Evolutionary conservation across 2,888 invertebrate species (phyloP).

Genomic region (Drosophila emarginata): DNA sequence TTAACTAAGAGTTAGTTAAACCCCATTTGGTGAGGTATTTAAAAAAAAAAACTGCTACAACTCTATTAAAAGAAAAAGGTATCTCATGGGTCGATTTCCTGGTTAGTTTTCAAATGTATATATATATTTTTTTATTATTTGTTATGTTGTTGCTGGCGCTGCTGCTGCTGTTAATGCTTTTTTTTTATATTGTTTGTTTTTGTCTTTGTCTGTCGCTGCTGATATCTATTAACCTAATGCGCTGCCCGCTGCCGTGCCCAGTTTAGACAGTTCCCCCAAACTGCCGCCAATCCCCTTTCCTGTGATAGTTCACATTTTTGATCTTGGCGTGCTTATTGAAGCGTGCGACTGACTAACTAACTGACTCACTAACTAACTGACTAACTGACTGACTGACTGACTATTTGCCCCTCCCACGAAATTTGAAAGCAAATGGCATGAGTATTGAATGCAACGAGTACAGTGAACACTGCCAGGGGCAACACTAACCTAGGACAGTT

Average conservation of each 20-base stretch:
- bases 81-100: too few species aligned
- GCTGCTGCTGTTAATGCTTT: constrained; percentile 34
- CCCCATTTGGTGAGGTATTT: too few species aligned
- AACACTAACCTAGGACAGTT: constrained; percentile 58
- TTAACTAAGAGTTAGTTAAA: too few species aligned
- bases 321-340: constrained; percentile 44
- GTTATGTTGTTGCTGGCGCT: constrained; percentile 2
- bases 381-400: background rate
- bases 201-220: constrained; percentile 24
- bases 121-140: constrained; percentile 5
- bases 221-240: constrained; percentile 48
- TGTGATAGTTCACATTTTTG: background rate
- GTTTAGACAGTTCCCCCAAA: background rate
- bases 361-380: background rate
- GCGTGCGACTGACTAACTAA: constrained; percentile 31
- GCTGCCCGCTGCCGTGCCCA: constrained; percentile 37
- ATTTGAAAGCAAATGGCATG: background rate
- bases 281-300: background rate
- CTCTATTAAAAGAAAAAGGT: too few species aligned
- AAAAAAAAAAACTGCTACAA: too few species aligned
- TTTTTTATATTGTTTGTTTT: constrained; percentile 24
- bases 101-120: background rate
- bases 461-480: constrained; percentile 2
- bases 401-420: constrained; percentile 12
- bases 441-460: constrained; percentile 1